Conservation (phyloP, 2,888 invertebrate genomes). For the Geophilus truncorum region DNA sequence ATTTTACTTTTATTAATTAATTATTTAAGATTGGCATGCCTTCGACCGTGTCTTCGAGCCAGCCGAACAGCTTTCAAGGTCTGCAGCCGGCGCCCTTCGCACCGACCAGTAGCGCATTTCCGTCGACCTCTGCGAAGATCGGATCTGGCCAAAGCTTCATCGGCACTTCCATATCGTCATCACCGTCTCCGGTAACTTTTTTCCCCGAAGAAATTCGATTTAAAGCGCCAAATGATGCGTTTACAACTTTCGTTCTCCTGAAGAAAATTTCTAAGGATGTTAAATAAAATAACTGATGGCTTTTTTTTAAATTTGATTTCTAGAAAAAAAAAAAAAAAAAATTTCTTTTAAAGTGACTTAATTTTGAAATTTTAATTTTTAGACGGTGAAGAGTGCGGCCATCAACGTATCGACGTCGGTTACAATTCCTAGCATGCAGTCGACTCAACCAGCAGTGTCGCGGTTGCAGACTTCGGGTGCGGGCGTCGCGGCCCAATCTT, state of each 20-base stretch:
- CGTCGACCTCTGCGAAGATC: neutral
- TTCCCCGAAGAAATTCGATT: neutral
- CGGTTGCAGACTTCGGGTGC: neutral
- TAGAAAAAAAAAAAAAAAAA: no score
- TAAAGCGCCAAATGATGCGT: slow-evolving; percentile 36
- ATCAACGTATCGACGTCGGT: slow-evolving; percentile 5
- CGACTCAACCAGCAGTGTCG: slow-evolving; percentile 43
- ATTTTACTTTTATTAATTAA: neutral
- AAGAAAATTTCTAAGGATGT: neutral
- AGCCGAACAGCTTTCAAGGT: neutral
- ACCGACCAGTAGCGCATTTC: neutral
- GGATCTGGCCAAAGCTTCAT: neutral
- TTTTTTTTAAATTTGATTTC: no score
- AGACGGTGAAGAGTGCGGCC: neutral
- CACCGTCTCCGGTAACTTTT: neutral
- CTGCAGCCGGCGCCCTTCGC: neutral
- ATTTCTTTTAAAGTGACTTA: no score
- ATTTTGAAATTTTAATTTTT: neutral
- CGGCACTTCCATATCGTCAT: neutral
- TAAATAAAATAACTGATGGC: neutral
- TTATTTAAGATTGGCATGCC: slow-evolving; percentile 12
- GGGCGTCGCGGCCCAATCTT: slow-evolving; percentile 36
- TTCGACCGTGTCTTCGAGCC: neutral
- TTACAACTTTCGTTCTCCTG: neutral
- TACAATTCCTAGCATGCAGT: slow-evolving; percentile 22